Evolutionary conservation across 2,113 vertebrate genomes (phyloP).

Genomic region (Gallinago paraguaiae): DNA sequence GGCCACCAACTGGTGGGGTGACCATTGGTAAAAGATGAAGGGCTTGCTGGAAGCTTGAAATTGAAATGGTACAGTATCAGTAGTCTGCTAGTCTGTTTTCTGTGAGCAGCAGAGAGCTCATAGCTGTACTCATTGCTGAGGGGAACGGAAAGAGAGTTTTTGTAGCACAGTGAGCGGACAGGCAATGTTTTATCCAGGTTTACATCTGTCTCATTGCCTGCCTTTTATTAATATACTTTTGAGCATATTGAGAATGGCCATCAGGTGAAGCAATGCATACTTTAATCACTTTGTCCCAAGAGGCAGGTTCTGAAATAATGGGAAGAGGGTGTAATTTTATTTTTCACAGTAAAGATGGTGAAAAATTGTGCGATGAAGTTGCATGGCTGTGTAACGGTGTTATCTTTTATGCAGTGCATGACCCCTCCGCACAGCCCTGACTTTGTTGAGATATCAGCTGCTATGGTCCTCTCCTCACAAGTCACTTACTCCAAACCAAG

Average conservation of each 20-base stretch:
- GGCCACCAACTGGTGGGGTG: background rate
- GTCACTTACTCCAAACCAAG: conserved; percentile 72
- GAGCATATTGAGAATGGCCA: background rate
- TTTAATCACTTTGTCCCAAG: background rate
- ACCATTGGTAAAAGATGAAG: background rate
- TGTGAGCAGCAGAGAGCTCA: background rate
- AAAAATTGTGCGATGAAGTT: background rate
- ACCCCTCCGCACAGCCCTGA: conserved; percentile 96
- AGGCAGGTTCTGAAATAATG: background rate
- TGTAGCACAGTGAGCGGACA: background rate
- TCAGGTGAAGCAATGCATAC: background rate
- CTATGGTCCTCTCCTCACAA: conserved; percentile 68
- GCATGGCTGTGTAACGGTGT: background rate
- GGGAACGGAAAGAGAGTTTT: background rate
- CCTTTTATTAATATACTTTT: background rate
- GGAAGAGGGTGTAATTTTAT: background rate
- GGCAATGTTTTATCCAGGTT: background rate
- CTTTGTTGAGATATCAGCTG: conserved; percentile 78
- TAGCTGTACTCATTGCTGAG: background rate
- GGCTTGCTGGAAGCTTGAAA: background rate
- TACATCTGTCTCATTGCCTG: background rate
- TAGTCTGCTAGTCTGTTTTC: background rate
- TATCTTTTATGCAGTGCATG: conserved; percentile 85
- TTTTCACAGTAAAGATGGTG: background rate
- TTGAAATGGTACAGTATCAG: background rate